Base-by-base conservation (phyloP, 2,888 invertebrate species). In the Pandemis heparana region DNA sequence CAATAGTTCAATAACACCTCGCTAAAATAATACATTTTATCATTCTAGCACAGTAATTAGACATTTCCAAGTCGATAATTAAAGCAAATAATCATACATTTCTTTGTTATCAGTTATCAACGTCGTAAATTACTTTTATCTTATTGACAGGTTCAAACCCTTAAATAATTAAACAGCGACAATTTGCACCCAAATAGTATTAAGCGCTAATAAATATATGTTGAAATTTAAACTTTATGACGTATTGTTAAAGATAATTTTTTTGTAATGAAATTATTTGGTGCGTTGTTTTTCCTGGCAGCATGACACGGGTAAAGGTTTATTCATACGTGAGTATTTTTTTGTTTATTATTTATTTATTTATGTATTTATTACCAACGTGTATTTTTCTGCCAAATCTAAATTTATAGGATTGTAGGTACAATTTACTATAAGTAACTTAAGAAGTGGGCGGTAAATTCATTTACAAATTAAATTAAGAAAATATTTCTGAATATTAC, bases 71-170 rank as follows among this genome's bases (percentile, higher is more conserved):
- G 51, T 32, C 53, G 16, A 53, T 62, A 70, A 70, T 43, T 53
- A 8, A 16, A 16, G 14, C 23, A 59, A 56, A 62, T 60, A 39
- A 62, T 62, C 43, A 38, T 53, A 61, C 43, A 62, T 68, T 63
- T 63, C 63, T 39, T 39, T 10, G 5, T 64, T 69, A 73, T 69
- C 73, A n/a, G 5, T 64, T 69, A 73, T 69, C 73, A n/a, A 10
- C 7, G 10, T 23, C n/a, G 41, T 73, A 73, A 63, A 73, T 63
- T 18, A 68, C 63, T 8, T 62, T 64, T 68, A 73, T 73, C 68
- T 46, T 72, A 72, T 48, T 64, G 73, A 67, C 43, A 67, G 38
- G 63, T 68, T 56, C n/a, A 39, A 32, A 23, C 60, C 48, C 60
- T 38, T 51, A 12, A 63, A 63, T 60, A 32, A 38, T 23, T 23